Evolutionary conservation across 2,888 invertebrate genomes (phyloP).

Genomic region (Oxyteleia sp.): DNA sequence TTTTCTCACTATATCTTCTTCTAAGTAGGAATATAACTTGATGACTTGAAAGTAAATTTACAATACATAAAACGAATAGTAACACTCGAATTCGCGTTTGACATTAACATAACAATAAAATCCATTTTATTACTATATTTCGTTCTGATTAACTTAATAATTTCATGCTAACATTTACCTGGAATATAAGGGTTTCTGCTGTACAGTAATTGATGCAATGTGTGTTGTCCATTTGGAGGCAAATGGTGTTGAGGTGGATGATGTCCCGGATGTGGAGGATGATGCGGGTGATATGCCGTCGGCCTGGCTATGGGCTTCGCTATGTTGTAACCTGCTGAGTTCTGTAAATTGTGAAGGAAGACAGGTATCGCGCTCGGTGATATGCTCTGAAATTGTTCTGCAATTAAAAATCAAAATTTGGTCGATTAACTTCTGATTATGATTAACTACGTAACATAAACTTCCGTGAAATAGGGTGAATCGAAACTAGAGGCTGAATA

Average conservation of each 20-base stretch:
- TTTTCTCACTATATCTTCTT: too few species aligned
- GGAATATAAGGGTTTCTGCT: conserved; percentile 93
- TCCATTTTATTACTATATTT: background rate
- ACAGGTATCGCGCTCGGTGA: conserved; percentile 84
- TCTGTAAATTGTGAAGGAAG: conserved; percentile 85
- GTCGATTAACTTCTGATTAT: conserved; percentile 13
- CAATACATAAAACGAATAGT: too few species aligned
- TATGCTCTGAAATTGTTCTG: conserved; percentile 86
- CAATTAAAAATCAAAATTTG: conserved; percentile 63
- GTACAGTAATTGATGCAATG: conserved; percentile 92
- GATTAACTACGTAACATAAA: too few species aligned
- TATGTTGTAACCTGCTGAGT: conserved; percentile 90
- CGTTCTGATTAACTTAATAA: background rate
- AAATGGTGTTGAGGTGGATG: conserved; percentile 84
- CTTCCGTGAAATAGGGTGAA: too few species aligned
- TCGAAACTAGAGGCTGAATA: too few species aligned
- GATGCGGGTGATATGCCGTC: conserved; percentile 90
- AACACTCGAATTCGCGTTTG: too few species aligned
- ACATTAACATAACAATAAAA: too few species aligned
- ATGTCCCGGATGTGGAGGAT: conserved; percentile 91
- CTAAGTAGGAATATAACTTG: too few species aligned
- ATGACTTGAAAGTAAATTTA: too few species aligned
- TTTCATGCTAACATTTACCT: conserved; percentile 88
- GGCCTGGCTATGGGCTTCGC: conserved; percentile 96
- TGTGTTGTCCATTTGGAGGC: conserved; percentile 85